Base-by-base conservation (phyloP, 1,140 invertebrate genomes). In the Nixonia krombeini region DNA sequence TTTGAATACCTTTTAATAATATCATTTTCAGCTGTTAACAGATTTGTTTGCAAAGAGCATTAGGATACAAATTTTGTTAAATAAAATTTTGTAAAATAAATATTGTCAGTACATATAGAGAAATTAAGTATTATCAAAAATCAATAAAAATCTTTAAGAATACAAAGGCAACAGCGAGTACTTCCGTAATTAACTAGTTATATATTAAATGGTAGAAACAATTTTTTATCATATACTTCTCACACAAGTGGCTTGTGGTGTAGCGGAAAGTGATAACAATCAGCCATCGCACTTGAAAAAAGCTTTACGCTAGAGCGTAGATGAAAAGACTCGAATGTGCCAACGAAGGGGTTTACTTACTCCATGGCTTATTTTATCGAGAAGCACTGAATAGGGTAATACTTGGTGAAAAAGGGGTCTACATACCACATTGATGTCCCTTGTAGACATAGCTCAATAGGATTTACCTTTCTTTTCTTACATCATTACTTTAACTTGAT, bases 321-420 rank as follows among this genome's bases (percentile, higher is more conserved):
- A 9, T 59, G 56, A 66, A 59, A 37, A 50, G 50, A 38, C 56
- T 55, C 63, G 50, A 59, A 13, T 59, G 42, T 58, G 42, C 62
- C 41, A 58, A 52, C 52, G 53, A 51, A 65, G 62, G 62, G 61
- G 52, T 65, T 64, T 64, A 57, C 52, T 65, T 65, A 65, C 62
- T 57, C 50, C 50, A 49, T 58, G 55, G 62, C 62, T 66, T 58
- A 58, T 66, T 66, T 58, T 49, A 58, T 29, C 38, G 55, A 55
- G 57, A 9, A 42, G 10, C 40, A 13, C n/a, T n/a, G n/a, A n/a
- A 17, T 42, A 42, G 63, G 55, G 62, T 57, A 53, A 47, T 47
- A 42, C 51, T 52, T 52, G 57, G 46, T 52, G 53, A 65, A 47
- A 49, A 56, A 64, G 59, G 50, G 63, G 58, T 52, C 37, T 53